Evolutionary conservation across 2,888 invertebrate species (phyloP), one percentile per base, ranked within the genome.

Genomic region (Trachelus stipa): DNA sequence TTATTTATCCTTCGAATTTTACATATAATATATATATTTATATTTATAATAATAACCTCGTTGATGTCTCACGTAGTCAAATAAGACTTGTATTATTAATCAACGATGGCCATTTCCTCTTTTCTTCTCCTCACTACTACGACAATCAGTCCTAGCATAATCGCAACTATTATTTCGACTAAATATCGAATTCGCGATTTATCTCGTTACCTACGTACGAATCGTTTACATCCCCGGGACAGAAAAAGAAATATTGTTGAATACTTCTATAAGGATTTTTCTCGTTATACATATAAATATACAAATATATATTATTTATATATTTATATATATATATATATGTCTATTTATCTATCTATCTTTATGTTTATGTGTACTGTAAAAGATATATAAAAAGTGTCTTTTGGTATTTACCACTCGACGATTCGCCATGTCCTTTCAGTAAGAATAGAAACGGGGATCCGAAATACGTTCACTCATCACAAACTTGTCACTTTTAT

Each of bases 341-440:
- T 56, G n/a, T 68, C 12, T 34, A n/a, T 68, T 23, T 68, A 68
- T 68, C 15, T 68, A 68, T 68, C 34, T 35, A 69, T 75, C 34
- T 68, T 15, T 56, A 37, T 34, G 35, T 9, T 75, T 40, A 30
- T 37, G 80, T 78, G 81, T 76, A 79, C 78, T 84, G 81, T 83
- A 85, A 82, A 84, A 84, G 81, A 82, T 82, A 84, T 83, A 83
- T 83, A 82, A 83, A 86, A 87, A 83, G 82, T 84, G 84, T 85
- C 83, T 85, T 84, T 85, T 85, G 83, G 84, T 87, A 84, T 82
- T 79, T 23, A 56, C 23, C 56, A 23, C 56, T 9, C 23, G 23
- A 56, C 56, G 56, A 23, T 56, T 56, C 15, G 56, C 56, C 56
- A 56, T 56, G 23, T 56, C 23, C 56, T 9, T 56, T 6, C 23